These are phyloP conservation scores for Premnoplex brunnescens DNA, from an alignment of 2,797 vertebrate genomes.

Conservation along the genomic window DNA sequence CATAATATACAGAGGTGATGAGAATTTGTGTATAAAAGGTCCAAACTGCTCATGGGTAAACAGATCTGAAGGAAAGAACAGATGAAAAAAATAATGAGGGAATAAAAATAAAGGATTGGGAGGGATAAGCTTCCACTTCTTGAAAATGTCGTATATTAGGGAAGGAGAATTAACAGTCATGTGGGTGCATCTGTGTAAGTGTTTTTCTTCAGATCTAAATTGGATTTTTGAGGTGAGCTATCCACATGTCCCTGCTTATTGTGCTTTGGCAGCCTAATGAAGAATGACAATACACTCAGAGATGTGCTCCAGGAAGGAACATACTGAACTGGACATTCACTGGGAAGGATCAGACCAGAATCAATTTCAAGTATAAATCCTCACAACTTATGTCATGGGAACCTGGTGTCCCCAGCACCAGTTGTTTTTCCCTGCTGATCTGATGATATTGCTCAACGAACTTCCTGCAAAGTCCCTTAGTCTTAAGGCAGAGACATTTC, in stretches of 20 bases:
- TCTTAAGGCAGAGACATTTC: neutral
- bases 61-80: neutral
- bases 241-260: neutral
- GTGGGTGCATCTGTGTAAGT: neutral
- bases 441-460: neutral
- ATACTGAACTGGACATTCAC: neutral
- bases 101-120: neutral
- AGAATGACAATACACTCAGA: neutral
- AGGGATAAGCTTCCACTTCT: neutral
- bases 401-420: neutral
- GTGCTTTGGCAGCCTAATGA: neutral
- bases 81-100: neutral
- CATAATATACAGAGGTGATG: neutral
- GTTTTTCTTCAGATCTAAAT: neutral
- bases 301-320: neutral
- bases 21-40: neutral
- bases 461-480: neutral
- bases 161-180: neutral
- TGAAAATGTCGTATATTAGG: neutral
- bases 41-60: neutral
- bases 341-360: neutral
- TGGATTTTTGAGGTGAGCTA: neutral
- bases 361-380: neutral
- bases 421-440: neutral
- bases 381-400: neutral